Base-by-base conservation (phyloP, 2,113 vertebrate genomes). In the Elgaria multicarinata region DNA sequence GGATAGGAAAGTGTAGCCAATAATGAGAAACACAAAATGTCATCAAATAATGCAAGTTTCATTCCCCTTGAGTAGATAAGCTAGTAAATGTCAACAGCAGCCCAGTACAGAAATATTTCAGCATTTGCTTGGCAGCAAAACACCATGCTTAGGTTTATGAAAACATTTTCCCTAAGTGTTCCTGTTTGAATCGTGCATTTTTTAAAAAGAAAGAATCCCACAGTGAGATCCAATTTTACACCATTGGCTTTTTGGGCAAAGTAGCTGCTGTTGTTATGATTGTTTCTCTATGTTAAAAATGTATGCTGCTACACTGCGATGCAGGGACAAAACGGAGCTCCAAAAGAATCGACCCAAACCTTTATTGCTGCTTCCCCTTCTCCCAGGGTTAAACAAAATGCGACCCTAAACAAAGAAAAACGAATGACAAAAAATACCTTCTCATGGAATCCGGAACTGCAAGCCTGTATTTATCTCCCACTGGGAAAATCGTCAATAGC, bases 11-110 rank as follows among this genome's bases (percentile, higher is more conserved):
- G 84, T 75, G n/a, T 24, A 80, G 74, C 62, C 90, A 86, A 46
- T 86, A 90, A 83, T 2, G 6, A 83, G 42, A 88, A 91, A 82
- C 7, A 72, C 62, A 82, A 92, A 93, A 91, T 83, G 50, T 88
- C 83, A 83, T 87, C 67, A 90, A 79, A 86, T 80, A 92, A 62
- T n/a, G 74, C 12, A 89, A 87, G 8, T 50, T 92, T 77, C 7
- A 75, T 88, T 92, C 91, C 78, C 92, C 74, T 33, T 58, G 44
- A 74, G 42, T 84, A 72, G 87, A 87, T 79, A 69, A 92, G 39
- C 28, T 74, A 69, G 80, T 84, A 39, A 16, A 46, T 42, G 58
- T 2, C 6, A 92, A 90, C 89, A 80, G 87, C 69, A 80, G 22
- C 62, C 92, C n/a, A 46, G 72, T 92, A 58, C 12, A 83, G n/a